Evolutionary conservation across 1,140 invertebrate species (phyloP), one percentile per base, ranked within the genome.

Genomic region (Drosophila paulistorum): DNA sequence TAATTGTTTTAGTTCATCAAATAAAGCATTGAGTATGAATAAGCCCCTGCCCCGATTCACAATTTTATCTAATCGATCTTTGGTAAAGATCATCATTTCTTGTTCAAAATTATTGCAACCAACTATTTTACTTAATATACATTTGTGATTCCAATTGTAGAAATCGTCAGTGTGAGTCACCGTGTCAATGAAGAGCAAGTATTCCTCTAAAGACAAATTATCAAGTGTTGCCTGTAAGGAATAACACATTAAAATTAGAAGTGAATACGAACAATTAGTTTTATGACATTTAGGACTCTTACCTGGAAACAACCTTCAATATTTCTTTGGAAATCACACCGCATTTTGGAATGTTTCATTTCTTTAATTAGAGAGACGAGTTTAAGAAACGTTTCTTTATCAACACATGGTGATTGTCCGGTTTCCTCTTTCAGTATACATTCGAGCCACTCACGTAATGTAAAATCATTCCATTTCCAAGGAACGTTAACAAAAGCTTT

Each of bases 401-500:
- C 7, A 51, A 23, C 2, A 7, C 17, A 23, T 2, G 20, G 7
- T 7, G 11, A 2, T 48, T 20, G 17, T 11, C 17, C 45, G 11
- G 2, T 4, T 39, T 13, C 11, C 20, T 51, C 45, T 10, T 3
- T 9, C 17, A 20, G 45, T 10, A 51, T 23, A 23, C 17, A 11
- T 3, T 4, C 5, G 0, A 51, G 45, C 45, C 45, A 51, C 11
- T 51, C 45, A 20, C 3, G 11, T 11, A 51, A 23, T 10, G 20
- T 3, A 51, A 20, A 1, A 5, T 3, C 11, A 3, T 51, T 9
- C 45, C 45, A 51, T 51, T 51, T 1, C 45, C 45, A 51, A 11
- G 45, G 17, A 10, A 51, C 45, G 20, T 61, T 48, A 0, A 41
- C 64, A 0, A 92, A 30, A 13, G 73, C 48, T 23, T 77, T 37